phyloP scores from a whole-genome alignment of 2,888 invertebrate species.

The Tachina fera region DNA sequence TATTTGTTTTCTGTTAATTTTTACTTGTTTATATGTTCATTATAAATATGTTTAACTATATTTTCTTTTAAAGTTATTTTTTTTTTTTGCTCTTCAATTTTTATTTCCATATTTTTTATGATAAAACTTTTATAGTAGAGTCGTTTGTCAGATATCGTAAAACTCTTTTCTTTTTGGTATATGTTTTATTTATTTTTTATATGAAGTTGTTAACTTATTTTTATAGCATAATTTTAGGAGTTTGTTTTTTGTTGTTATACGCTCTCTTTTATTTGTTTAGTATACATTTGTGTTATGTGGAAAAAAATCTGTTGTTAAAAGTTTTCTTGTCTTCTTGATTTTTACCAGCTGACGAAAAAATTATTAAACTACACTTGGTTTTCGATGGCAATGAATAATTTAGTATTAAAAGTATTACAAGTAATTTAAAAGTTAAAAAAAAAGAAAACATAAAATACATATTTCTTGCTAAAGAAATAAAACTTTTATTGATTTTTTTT shows the following conservation, averaged over 20 bases:
- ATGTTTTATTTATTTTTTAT: not conserved
- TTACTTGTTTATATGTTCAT: not conserved
- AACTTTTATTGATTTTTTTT: too few species aligned
- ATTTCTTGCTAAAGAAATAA: too few species aligned
- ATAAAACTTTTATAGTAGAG: not conserved
- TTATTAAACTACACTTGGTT: slow-evolving; percentile 57
- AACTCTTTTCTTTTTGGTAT: not conserved
- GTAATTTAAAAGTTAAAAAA: slow-evolving; percentile 53
- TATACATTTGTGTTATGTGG: not conserved
- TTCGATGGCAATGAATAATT: slow-evolving; percentile 54
- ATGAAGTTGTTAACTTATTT: slow-evolving; percentile 8
- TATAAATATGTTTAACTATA: not conserved
- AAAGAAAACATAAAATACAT: too few species aligned
- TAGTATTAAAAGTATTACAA: slow-evolving; percentile 52
- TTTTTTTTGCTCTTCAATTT: not conserved
- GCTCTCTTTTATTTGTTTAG: too few species aligned
- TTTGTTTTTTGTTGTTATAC: not conserved
- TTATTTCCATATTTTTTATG: not conserved
- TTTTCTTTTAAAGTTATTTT: not conserved
- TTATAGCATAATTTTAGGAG: slow-evolving; percentile 35
- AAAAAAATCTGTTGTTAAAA: not conserved
- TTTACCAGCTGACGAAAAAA: slow-evolving; percentile 31
- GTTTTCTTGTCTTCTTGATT: not conserved
- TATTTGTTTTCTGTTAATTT: not conserved
- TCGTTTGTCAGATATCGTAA: slow-evolving; percentile 1